Percentiles rank a stretch among this genome's conserved stretches.
Evolutionary conservation across 23 tunicate species (phyloP).

Genomic region (Styela plicata): DNA sequence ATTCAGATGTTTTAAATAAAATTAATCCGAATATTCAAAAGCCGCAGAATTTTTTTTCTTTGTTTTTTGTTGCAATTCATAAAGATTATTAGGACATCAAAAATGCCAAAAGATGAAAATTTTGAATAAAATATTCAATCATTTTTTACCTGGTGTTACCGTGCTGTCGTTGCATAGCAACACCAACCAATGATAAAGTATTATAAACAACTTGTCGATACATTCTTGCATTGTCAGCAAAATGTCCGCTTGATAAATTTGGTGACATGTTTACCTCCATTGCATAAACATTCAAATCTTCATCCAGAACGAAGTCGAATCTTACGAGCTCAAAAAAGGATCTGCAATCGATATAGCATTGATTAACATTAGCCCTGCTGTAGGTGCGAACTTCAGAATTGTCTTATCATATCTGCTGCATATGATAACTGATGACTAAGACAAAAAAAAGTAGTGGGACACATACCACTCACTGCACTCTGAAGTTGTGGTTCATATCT

Average conservation of each 20-base stretch:
- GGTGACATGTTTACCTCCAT: conserved; percentile 99
- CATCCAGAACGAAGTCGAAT: conserved; percentile 91
- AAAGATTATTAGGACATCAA: not conserved
- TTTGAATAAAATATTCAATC: not conserved
- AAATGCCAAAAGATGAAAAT: not conserved
- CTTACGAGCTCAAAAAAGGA: conserved; percentile 89
- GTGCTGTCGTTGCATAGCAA: not conserved
- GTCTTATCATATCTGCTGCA: too few relatives aligned
- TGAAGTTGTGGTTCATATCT: too few relatives aligned
- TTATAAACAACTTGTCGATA: conserved; percentile 73
- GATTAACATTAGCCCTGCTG: not conserved
- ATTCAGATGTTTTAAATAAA: too few relatives aligned
- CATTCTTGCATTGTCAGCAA: conserved; percentile 62
- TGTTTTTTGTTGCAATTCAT: not conserved
- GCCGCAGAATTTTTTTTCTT: not conserved
- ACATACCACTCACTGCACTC: too few relatives aligned
- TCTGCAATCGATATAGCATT: not conserved
- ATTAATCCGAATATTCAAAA: too few relatives aligned
- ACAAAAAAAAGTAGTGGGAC: too few relatives aligned
- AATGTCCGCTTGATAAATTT: conserved; percentile 85
- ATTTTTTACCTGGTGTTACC: not conserved
- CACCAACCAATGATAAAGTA: conserved; percentile 56
- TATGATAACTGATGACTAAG: too few relatives aligned
- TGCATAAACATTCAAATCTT: conserved; percentile 55
- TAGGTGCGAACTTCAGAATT: too few relatives aligned